phyloP scores from a whole-genome alignment of 2,888 invertebrate genomes.

The Melinaea marsaeus region DNA sequence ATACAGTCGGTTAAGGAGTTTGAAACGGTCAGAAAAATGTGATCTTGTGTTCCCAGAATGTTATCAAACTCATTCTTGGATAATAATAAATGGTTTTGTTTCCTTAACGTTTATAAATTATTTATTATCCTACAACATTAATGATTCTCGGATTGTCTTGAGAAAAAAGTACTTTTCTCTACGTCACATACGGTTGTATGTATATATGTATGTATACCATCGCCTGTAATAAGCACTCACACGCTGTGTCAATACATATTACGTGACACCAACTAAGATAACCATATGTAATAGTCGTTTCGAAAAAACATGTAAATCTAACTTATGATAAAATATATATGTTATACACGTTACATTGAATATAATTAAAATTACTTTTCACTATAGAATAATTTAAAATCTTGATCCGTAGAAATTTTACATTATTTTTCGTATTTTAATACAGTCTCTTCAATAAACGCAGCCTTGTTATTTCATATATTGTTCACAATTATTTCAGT shows the following conservation, averaged over 20 bases:
- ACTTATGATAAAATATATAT: no score
- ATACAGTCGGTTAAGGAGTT: conserved; percentile 42
- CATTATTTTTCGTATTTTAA: no score
- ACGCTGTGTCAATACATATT: conserved; percentile 13
- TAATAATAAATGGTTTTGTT: neutral
- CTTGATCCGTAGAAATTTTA: no score
- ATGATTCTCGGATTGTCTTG: neutral
- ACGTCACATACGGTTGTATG: conserved; percentile 45
- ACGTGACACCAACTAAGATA: neutral
- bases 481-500: neutral
- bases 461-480: neutral
- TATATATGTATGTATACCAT: no score
- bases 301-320: no score
- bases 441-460: neutral
- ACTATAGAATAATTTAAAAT: no score
- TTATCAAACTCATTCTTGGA: neutral
- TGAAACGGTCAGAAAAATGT: conserved; percentile 23
- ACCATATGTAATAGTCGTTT: neutral
- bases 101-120: neutral
- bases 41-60: conserved; percentile 8
- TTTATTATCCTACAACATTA: neutral
- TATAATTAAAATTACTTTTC: no score
- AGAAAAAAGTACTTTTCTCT: conserved; percentile 35
- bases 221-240: conserved; percentile 28
- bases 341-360: no score